phyloP scores from a whole-genome alignment of 2,113 vertebrate genomes.

The Galeopterus variegatus region DNA sequence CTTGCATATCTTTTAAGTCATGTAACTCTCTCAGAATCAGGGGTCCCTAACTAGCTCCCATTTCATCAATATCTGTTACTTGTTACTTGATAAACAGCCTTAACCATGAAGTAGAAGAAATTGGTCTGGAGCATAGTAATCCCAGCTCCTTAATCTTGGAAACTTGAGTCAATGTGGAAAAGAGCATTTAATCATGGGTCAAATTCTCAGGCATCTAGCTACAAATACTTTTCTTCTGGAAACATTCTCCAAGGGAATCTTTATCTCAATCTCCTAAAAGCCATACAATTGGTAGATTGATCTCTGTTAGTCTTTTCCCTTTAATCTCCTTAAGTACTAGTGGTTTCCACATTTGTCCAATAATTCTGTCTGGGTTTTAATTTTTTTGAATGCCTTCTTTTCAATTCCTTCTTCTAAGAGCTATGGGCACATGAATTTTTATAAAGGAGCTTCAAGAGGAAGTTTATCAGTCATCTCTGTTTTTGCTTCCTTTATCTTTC shows the following conservation, averaged over 20 bases:
- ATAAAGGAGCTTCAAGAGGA: neutral
- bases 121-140: neutral
- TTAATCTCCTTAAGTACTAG: rapidly evolving
- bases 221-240: neutral
- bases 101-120: neutral
- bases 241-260: neutral
- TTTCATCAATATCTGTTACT: neutral
- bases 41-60: rapidly evolving
- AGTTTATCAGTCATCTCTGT: neutral
- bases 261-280: neutral
- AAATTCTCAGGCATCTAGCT: neutral
- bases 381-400: neutral
- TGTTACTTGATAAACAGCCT: neutral
- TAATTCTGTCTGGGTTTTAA: neutral
- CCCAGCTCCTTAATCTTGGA: neutral
- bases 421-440: neutral
- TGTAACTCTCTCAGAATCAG: rapidly evolving
- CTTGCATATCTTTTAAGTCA: too few relatives aligned
- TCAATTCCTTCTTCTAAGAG: neutral
- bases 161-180: neutral
- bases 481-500: neutral
- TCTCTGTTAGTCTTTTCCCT: too few relatives aligned
- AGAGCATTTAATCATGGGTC: neutral
- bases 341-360: neutral
- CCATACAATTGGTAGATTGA: neutral